Conservation (phyloP, 2,797 vertebrate species). For the Gobionotothen gibberifrons region DNA sequence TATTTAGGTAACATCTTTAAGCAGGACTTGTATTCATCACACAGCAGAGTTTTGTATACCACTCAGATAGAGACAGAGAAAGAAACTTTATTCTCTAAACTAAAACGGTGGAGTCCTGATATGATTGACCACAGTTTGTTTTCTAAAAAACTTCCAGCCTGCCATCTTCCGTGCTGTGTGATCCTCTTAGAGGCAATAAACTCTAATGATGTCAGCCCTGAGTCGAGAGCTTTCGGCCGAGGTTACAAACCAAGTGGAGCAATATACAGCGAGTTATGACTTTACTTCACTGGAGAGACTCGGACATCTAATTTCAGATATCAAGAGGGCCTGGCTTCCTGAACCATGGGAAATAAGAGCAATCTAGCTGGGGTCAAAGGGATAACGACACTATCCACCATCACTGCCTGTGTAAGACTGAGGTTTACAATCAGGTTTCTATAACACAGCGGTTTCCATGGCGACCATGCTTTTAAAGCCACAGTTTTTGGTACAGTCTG, state of each 20-base stretch:
- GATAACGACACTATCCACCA: slow-evolving; percentile 27
- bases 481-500: not conserved
- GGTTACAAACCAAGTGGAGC: slow-evolving; percentile 56
- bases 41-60: no score
- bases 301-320: slow-evolving; percentile 67
- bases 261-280: slow-evolving; percentile 66
- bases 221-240: slow-evolving; percentile 36
- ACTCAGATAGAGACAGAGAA: not conserved
- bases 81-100: not conserved
- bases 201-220: slow-evolving; percentile 42
- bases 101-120: slow-evolving; percentile 4
- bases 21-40: no score
- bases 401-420: slow-evolving; percentile 19
- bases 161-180: slow-evolving; percentile 8
- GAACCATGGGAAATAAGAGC: slow-evolving; percentile 72
- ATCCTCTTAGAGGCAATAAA: slow-evolving; percentile 63
- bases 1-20: no score
- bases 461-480: slow-evolving; percentile 12
- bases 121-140: not conserved
- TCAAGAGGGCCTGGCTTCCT: slow-evolving; percentile 49
- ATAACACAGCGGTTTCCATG: slow-evolving; percentile 33
- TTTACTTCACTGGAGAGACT: slow-evolving; percentile 51
- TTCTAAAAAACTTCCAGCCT: slow-evolving; percentile 9
- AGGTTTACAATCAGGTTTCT: slow-evolving; percentile 23
- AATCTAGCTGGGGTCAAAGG: slow-evolving; percentile 65